Base-by-base conservation (phyloP, 2,797 vertebrate genomes). In the Tenualosa thibaudeaui region DNA sequence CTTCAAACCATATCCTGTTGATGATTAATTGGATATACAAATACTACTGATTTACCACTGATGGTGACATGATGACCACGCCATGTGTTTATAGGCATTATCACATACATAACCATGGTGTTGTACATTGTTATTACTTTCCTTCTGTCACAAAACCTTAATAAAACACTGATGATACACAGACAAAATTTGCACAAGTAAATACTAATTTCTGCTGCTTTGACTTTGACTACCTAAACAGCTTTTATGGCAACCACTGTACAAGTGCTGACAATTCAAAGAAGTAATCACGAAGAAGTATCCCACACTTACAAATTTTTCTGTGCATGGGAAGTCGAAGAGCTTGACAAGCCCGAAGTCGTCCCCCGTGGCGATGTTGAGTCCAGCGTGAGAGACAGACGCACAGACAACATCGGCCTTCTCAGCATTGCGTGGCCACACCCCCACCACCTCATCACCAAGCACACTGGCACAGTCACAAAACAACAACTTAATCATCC, bases 341-440 rank as follows among this genome's bases (percentile, higher is more conserved):
- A 99, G 97, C 89, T 99, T 99, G 88, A 99, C 96, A 37, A 98
- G 96, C 37, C 98, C 98, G 0, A 97, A 99, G 94, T 99, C 98
- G 0, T 99, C 98, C 53, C 98, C 98, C 0, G 97, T 97, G 87
- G 95, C 97, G 81, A 99, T 90, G 84, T 96, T 98, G 51, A 98
- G 93, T 60, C 97, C 97, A 0, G 96, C 91, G 0, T 97, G 97
- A 40, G 97, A 99, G 84, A 98, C 98, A 3, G 97, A 97, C 0
- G 97, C 97, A 0, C 98, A 99, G 90, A 97, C 98, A 3, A 99
- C 97, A 0, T 99, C 97, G 0, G 97, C 97, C 86, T 97, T 98
- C 84, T 99, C 98, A 0, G 97, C 94, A 0, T 97, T 99, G 3
- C 98, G 94, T 0, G 98, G 98, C 98, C 98, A 99, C 87, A 98